These are phyloP conservation scores for Hydrozoanthus tunicans DNA, from an alignment of 64 coral and sea anemone species.

Conservation along the genomic window DNA sequence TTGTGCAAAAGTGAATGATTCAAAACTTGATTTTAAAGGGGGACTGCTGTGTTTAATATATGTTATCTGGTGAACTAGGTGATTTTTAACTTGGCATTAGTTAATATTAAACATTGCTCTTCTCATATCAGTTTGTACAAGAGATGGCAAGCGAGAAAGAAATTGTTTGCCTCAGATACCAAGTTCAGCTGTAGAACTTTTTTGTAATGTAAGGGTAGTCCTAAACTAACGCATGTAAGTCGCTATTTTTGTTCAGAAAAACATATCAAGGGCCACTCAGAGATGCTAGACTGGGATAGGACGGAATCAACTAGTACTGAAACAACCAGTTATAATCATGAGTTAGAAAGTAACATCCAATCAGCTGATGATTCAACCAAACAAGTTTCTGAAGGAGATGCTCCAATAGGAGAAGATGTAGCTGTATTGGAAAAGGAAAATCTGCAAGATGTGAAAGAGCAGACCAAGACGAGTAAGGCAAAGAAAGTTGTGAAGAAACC, in stretches of 20 bases:
- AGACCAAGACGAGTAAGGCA: neutral
- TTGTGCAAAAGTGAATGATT: too few species aligned
- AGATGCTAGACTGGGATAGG: neutral
- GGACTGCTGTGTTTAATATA: too few species aligned
- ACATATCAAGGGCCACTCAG: neutral
- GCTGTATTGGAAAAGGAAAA: neutral
- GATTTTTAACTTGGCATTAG: too few species aligned
- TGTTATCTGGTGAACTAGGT: too few species aligned
- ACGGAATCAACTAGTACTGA: neutral
- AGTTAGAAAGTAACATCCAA: neutral
- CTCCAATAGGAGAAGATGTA: neutral
- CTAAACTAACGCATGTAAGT: neutral
- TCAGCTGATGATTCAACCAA: neutral
- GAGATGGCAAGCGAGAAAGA: too few species aligned
- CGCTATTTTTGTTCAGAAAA: neutral
- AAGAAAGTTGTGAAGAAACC: conserved; percentile 61
- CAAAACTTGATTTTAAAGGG: too few species aligned
- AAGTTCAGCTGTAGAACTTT: too few species aligned
- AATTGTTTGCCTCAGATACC: too few species aligned
- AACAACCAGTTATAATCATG: neutral
- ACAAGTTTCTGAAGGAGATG: neutral
- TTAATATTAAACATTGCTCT: too few species aligned
- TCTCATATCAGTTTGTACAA: too few species aligned
- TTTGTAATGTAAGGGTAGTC: neutral
- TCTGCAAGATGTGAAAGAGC: neutral